Evolutionary conservation across 2,888 invertebrate genomes (phyloP), one percentile per base, ranked within the genome.

Genomic region (Gandaritis pyraliata): DNA sequence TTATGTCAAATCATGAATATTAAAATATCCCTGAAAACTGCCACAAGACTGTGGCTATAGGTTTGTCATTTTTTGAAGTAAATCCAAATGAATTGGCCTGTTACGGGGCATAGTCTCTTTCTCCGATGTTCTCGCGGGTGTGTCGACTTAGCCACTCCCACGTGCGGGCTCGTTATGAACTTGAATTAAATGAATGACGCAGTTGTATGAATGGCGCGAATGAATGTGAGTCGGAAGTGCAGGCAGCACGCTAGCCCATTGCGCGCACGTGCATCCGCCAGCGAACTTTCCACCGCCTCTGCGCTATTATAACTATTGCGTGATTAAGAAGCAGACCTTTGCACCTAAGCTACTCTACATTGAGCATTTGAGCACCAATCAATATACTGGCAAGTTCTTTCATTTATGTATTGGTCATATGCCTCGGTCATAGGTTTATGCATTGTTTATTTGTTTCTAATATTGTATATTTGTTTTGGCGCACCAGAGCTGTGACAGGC

Each of bases 151-250:
- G 79, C 78, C 74, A 78, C 83, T 82, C 87, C 87, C 84, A 86
- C 87, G 84, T 77, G 29, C 48, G 48, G 30, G 79, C 76, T 82
- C 79, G 82, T 88, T 87, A 86, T 90, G 88, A 87, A 88, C 89
- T 90, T 89, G 88, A 88, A 90, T 89, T 86, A 87, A 87, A 87
- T 90, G 87, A 90, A 89, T 89, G 90, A 88, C 82, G 86, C 85
- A 81, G 82, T 88, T 88, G 86, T 88, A 87, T 90, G 90, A 90
- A 90, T 90, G 90, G 88, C 83, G 87, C 83, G 87, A 86, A 85
- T 88, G 88, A 87, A 87, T 88, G 87, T 77, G 87, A 86, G 86
- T 88, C 89, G 90, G 90, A 90, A 90, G 87, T 87, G 85, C 85
- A 85, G 78, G 79, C 85, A 81, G 83, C 84, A 85, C 87, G 87